Evolutionary conservation across 2,113 vertebrate genomes (phyloP).

Genomic region (Junco hyemalis): DNA sequence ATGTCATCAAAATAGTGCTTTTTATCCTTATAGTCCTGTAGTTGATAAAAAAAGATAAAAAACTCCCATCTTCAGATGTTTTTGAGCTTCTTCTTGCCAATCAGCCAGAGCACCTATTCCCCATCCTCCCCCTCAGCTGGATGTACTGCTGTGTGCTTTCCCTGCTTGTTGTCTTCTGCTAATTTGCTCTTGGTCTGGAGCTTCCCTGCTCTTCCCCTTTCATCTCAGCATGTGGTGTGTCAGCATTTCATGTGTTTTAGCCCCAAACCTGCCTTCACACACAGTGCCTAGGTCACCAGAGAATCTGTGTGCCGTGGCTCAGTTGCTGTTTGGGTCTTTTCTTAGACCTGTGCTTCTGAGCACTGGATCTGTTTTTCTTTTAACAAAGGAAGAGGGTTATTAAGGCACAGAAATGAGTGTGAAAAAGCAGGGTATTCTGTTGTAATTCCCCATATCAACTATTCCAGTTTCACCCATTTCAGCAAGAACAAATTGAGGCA

Average conservation of each 20-base stretch:
- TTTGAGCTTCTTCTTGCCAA: background rate
- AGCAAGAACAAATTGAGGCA: background rate
- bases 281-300: background rate
- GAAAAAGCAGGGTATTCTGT: background rate
- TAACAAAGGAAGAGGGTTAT: background rate
- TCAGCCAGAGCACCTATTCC: background rate
- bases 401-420: background rate
- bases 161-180: background rate
- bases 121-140: background rate
- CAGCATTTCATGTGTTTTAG: background rate
- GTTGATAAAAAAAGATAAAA: background rate
- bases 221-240: background rate
- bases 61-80: background rate
- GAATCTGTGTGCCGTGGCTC: rapidly evolving
- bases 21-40: background rate
- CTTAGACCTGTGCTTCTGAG: background rate
- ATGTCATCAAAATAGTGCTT: background rate
- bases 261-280: background rate
- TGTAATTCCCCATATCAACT: background rate
- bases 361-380: background rate
- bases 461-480: background rate
- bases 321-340: background rate
- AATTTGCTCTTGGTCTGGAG: background rate
- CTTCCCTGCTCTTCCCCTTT: background rate
- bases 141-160: background rate